Evolutionary conservation across 2,888 invertebrate species (phyloP).

Genomic region (Mesorhabditis sp.): DNA sequence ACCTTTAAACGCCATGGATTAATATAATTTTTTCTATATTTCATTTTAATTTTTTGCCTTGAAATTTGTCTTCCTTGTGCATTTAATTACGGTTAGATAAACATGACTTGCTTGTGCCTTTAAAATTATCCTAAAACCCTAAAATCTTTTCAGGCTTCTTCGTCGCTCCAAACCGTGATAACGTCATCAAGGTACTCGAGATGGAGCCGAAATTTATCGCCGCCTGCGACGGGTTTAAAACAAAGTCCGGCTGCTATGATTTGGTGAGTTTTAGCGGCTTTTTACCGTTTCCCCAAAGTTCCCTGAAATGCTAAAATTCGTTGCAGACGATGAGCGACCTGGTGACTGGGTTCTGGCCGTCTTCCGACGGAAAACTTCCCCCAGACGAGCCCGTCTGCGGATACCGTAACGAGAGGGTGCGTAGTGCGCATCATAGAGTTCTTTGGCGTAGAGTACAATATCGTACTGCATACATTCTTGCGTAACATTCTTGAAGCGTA

Average conservation of each 20-base stretch:
- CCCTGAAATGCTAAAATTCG: not conserved
- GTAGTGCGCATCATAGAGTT: not conserved
- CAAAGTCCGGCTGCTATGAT: slow-evolving; percentile 48
- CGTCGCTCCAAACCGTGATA: slow-evolving; percentile 50
- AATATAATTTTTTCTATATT: not conserved
- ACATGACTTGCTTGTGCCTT: no score
- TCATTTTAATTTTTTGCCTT: not conserved
- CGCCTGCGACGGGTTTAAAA: slow-evolving; percentile 51
- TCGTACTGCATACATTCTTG: no score
- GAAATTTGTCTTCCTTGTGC: no score
- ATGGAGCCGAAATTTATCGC: slow-evolving; percentile 45
- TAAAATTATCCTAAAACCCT: not conserved
- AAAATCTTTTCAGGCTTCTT: slow-evolving; percentile 51
- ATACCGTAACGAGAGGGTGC: slow-evolving; percentile 39
- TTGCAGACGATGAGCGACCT: slow-evolving; percentile 47
- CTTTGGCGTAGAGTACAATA: no score
- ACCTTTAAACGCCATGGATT: no score
- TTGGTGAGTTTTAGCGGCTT: slow-evolving; percentile 25
- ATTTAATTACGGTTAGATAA: no score
- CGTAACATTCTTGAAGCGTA: no score
- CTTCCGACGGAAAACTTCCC: slow-evolving; percentile 44
- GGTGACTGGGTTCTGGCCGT: slow-evolving; percentile 55
- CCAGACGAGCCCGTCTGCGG: slow-evolving; percentile 53
- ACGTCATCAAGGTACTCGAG: slow-evolving; percentile 53
- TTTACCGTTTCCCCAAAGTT: not conserved